Conservation (phyloP, 2,888 invertebrate species). For the Papilio demoleus region DNA sequence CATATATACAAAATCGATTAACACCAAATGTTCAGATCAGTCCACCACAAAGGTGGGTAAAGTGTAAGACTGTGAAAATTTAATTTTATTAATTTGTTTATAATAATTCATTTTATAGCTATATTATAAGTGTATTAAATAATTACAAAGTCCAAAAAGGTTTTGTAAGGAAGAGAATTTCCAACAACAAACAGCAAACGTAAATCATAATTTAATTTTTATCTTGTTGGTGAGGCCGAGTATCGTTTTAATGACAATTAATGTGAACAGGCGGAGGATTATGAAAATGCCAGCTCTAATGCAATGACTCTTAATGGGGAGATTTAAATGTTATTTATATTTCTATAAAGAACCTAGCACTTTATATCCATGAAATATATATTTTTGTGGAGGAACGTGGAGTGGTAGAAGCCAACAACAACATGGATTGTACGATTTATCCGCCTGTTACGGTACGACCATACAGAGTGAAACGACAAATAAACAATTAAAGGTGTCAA, state of each 20-base stretch:
- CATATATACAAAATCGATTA: too few relatives aligned
- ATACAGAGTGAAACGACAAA: not conserved
- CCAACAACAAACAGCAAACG: slow-evolving; percentile 17
- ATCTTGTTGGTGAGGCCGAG: slow-evolving; percentile 11
- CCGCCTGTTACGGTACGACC: too few relatives aligned
- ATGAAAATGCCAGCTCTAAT: slow-evolving; percentile 13
- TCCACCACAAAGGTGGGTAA: too few relatives aligned
- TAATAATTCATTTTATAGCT: too few relatives aligned
- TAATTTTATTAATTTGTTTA: too few relatives aligned
- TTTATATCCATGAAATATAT: too few relatives aligned
- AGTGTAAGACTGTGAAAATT: too few relatives aligned
- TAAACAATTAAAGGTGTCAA: slow-evolving; percentile 16
- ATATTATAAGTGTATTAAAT: not conserved
- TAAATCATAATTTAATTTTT: slow-evolving; percentile 37
- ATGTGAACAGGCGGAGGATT: slow-evolving; percentile 7
- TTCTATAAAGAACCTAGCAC: too few relatives aligned
- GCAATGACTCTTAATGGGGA: slow-evolving; percentile 5
- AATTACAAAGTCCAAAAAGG: not conserved
- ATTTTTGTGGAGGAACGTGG: too few relatives aligned
- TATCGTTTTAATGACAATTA: slow-evolving; percentile 33
- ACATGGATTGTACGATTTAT: too few relatives aligned
- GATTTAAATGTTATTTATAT: not conserved
- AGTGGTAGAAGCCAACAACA: too few relatives aligned
- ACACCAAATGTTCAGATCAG: too few relatives aligned
- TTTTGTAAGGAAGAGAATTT: not conserved